phyloP scores from a whole-genome alignment of 1,140 invertebrate genomes.

The Lepidurus packardi region DNA sequence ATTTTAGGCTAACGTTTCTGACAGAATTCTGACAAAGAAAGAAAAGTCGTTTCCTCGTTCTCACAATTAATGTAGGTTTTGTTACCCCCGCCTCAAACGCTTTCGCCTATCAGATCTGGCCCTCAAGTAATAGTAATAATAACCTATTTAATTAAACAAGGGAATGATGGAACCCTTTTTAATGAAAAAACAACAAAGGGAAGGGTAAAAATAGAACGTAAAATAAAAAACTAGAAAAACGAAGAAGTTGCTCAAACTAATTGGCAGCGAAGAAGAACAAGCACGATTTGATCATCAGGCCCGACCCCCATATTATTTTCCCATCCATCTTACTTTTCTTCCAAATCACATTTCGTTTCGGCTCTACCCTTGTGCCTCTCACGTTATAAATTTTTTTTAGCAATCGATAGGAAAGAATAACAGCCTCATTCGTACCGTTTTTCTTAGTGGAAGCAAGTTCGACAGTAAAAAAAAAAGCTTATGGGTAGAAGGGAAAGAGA shows the following conservation, averaged over 20 bases:
- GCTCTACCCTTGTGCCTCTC: background rate
- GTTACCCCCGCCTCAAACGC: background rate
- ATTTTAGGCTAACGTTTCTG: background rate
- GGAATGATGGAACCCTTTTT: background rate
- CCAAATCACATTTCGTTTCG: background rate
- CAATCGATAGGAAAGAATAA: background rate
- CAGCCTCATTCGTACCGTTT: background rate
- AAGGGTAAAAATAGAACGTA: background rate
- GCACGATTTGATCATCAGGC: conserved; percentile 2
- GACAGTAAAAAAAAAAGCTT: background rate
- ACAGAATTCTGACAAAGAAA: background rate
- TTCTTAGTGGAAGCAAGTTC: background rate
- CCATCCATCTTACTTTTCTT: conserved; percentile 19
- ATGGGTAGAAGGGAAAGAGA: background rate
- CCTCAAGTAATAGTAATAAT: background rate
- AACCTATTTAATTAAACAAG: background rate
- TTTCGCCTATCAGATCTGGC: background rate
- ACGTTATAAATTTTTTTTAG: background rate
- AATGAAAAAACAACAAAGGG: background rate
- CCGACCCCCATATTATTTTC: background rate
- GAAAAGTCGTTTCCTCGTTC: background rate
- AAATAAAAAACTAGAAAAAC: background rate
- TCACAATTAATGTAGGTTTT: background rate
- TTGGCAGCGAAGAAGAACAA: conserved; percentile 1
- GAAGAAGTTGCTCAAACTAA: background rate